Evolutionary conservation across 1,140 invertebrate genomes (phyloP).

Genomic region (Pseudomyrmex concolor): DNA sequence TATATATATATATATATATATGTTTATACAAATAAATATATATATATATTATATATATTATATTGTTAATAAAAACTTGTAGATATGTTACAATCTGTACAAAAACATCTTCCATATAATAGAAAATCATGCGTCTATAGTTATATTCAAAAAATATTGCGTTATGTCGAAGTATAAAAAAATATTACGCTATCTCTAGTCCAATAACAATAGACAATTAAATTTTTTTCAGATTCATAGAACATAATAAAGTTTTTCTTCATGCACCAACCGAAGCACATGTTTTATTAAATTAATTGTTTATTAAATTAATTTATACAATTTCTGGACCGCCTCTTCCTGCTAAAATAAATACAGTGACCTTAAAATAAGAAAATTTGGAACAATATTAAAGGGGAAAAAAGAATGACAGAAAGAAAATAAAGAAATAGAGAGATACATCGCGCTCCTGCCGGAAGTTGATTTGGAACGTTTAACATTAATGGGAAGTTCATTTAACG

Average conservation of each 20-base stretch:
- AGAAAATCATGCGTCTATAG: constrained; percentile 9
- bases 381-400: neutral
- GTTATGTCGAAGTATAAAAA: constrained; percentile 66
- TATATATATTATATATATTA: neutral
- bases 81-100: constrained; percentile 9
- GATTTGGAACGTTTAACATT: constrained; percentile 60
- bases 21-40: neutral
- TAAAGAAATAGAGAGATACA: constrained; percentile 48
- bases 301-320: constrained; percentile 35
- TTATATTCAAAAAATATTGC: constrained; percentile 34
- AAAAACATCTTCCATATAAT: constrained; percentile 25
- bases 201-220: constrained; percentile 61
- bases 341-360: constrained; percentile 65
- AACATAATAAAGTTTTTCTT: constrained; percentile 49
- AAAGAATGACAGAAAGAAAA: constrained; percentile 33
- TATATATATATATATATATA: constrained; percentile 20
- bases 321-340: constrained; percentile 70
- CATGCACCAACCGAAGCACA: constrained; percentile 8
- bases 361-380: constrained; percentile 30
- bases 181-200: constrained; percentile 68
- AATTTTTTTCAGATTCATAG: constrained; percentile 61
- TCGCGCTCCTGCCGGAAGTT: constrained; percentile 54
- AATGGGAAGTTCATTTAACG: constrained; percentile 64
- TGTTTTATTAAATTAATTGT: neutral
- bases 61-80: neutral